A percentile compares a stretch with the other conserved stretches of the same genome.
phyloP scores from a whole-genome alignment of 2,888 invertebrate species.

The Neoscelio sp. region DNA sequence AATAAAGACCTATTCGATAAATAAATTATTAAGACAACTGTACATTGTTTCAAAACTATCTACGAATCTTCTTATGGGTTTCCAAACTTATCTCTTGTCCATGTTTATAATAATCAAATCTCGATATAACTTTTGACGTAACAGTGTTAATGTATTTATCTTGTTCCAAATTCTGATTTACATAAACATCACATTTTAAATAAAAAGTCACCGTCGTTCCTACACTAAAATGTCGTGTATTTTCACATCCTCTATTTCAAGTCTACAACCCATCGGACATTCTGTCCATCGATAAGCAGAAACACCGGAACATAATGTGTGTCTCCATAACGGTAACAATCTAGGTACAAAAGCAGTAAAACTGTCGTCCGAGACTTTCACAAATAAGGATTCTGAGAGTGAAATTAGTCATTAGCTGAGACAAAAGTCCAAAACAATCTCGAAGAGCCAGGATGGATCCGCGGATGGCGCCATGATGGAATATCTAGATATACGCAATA shows the following conservation, averaged over 20 bases:
- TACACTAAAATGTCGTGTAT: constrained; percentile 38
- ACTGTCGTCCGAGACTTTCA: constrained; percentile 59
- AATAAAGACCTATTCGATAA: too few relatives aligned
- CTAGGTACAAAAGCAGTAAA: constrained; percentile 53
- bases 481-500: not conserved
- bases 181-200: constrained; percentile 53
- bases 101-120: constrained; percentile 34
- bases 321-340: constrained; percentile 57
- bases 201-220: constrained; percentile 26
- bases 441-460: constrained; percentile 34
- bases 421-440: constrained; percentile 35
- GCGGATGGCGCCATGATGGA: constrained; percentile 58
- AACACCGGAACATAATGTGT: constrained; percentile 53
- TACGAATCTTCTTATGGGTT: too few relatives aligned
- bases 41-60: too few relatives aligned
- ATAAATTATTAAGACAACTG: too few relatives aligned
- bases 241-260: constrained; percentile 36
- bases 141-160: constrained; percentile 61
- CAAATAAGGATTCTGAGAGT: constrained; percentile 39
- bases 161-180: constrained; percentile 45
- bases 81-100: not conserved
- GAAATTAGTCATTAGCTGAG: constrained; percentile 48
- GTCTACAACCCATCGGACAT: constrained; percentile 41
- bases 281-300: constrained; percentile 56
- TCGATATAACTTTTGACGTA: constrained; percentile 25